Conservation (phyloP, 2,113 vertebrate genomes). For the Chelonoidis abingdonii region DNA sequence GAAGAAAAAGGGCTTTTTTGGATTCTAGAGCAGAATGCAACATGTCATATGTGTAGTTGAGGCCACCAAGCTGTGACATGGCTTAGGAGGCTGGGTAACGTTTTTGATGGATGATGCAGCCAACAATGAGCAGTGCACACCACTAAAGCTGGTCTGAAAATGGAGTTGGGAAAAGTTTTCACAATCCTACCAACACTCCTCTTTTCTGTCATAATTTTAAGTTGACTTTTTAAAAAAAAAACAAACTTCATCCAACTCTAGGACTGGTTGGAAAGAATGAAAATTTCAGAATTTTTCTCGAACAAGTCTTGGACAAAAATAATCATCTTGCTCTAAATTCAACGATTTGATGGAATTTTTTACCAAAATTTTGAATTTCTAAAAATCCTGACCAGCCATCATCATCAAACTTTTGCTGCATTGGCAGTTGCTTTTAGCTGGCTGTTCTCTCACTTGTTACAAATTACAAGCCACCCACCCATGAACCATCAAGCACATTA, state of each 20-base stretch:
- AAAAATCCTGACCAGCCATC: background rate
- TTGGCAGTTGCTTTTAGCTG: background rate
- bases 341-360: background rate
- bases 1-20: background rate
- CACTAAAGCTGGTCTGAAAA: background rate
- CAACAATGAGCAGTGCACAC: background rate
- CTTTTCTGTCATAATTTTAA: background rate
- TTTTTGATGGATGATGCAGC: background rate
- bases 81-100: background rate
- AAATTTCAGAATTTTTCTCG: background rate
- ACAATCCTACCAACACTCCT: background rate
- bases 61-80: background rate
- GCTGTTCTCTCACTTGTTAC: background rate
- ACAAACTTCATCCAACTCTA: background rate
- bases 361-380: background rate
- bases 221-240: background rate
- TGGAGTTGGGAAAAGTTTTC: background rate
- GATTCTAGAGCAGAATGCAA: background rate
- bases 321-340: background rate
- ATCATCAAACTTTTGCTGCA: background rate
- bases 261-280: background rate
- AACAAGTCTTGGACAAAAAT: background rate
- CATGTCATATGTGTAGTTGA: background rate
- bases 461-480: background rate
- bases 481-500: background rate